A percentile compares a stretch with the other conserved stretches of the same genome.
phyloP scores from a whole-genome alignment of 2,888 invertebrate species.

The Tiliacea citrago region DNA sequence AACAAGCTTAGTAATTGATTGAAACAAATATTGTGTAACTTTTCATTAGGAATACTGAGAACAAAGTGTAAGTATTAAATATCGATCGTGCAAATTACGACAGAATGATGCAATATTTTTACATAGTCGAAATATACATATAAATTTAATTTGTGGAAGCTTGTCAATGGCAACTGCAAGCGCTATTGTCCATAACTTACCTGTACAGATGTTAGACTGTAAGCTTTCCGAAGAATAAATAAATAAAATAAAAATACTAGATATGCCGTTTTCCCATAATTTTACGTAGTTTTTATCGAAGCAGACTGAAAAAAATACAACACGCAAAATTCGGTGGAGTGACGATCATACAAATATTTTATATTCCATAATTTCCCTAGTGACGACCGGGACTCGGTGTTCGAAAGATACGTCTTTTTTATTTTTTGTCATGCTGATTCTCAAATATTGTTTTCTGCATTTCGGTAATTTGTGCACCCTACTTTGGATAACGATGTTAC shows the following conservation, averaged over 20 bases:
- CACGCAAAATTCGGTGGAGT: constrained; percentile 62
- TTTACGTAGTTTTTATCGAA: constrained; percentile 45
- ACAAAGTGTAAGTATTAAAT: neutral
- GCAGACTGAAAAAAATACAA: constrained; percentile 55
- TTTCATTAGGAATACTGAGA: neutral
- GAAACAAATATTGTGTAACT: neutral
- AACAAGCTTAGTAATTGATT: neutral
- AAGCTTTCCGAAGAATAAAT: no score
- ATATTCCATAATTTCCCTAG: constrained; percentile 78
- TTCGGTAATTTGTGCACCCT: constrained; percentile 58
- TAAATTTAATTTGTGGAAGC: no score
- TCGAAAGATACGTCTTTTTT: constrained; percentile 61
- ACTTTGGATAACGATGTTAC: constrained; percentile 15
- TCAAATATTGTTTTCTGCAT: constrained; percentile 61
- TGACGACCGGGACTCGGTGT: constrained; percentile 67
- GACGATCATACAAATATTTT: constrained; percentile 66
- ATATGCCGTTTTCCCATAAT: constrained; percentile 9
- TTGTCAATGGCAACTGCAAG: no score
- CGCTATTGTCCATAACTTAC: no score
- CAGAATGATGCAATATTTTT: constrained; percentile 8
- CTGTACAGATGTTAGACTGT: no score
- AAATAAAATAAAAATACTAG: constrained; percentile 15
- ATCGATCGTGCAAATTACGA: neutral
- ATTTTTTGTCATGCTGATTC: constrained; percentile 55
- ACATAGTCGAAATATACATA: neutral